Percentiles rank a stretch among this genome's conserved stretches.
Conservation (phyloP, 2,113 vertebrate species). For the Dunckerocampus dactyliophorus region DNA sequence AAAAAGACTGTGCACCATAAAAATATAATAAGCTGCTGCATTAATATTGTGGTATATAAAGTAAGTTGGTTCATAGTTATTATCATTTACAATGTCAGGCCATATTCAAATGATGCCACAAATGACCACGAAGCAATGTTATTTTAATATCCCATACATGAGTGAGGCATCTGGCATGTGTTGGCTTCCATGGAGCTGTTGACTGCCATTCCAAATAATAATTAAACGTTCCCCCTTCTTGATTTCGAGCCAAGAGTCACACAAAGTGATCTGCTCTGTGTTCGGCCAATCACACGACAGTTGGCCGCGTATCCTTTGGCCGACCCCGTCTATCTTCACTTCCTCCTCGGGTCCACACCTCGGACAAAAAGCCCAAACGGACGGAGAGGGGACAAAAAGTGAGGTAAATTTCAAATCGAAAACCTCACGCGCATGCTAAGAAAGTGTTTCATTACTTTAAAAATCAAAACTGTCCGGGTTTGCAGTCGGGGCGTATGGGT, state of each 20-base stretch:
- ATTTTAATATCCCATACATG: slow-evolving; percentile 31
- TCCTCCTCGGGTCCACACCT: slow-evolving; percentile 49
- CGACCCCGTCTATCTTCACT: slow-evolving; percentile 53
- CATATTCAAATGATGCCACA: slow-evolving; percentile 13
- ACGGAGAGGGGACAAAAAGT: slow-evolving; percentile 33
- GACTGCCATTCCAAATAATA: slow-evolving; percentile 47
- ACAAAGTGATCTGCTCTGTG: slow-evolving; percentile 37
- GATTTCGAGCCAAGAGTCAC: slow-evolving; percentile 48
- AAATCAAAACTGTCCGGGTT: slow-evolving; percentile 58
- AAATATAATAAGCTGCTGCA: not conserved
- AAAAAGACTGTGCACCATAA: slow-evolving; percentile 13
- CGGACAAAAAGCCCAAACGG: slow-evolving; percentile 31
- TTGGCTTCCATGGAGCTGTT: slow-evolving; percentile 34
- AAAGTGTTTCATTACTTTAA: slow-evolving; percentile 77
- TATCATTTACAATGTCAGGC: not conserved
- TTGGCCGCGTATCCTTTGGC: slow-evolving; percentile 46
- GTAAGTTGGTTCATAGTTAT: not conserved
- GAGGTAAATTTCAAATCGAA: slow-evolving; percentile 54
- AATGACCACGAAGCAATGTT: slow-evolving; percentile 1
- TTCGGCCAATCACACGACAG: slow-evolving; percentile 51
- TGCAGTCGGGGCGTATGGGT: slow-evolving; percentile 64
- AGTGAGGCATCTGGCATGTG: slow-evolving; percentile 32
- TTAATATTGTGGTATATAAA: not conserved
- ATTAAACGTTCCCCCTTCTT: slow-evolving; percentile 35
- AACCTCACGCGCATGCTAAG: slow-evolving; percentile 47